These are phyloP conservation scores for Drosophila algonquin DNA, from an alignment of 2,888 invertebrate genomes.

Conservation along the genomic window DNA sequence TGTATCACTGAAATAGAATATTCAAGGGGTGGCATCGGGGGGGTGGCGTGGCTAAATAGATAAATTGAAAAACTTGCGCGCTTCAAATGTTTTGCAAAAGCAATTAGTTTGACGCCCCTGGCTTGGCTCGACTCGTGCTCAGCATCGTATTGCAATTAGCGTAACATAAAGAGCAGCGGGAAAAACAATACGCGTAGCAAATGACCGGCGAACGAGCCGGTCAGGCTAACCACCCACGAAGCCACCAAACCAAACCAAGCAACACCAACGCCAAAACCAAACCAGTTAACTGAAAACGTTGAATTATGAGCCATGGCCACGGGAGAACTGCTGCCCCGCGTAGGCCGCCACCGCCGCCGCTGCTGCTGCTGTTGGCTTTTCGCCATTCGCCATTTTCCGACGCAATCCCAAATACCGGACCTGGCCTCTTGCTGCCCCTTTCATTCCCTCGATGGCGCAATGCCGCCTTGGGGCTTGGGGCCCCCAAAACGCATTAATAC, in stretches of 20 bases:
- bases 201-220: constrained; percentile 38
- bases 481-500: constrained; percentile 48
- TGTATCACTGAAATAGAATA: constrained; percentile 33
- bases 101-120: constrained; percentile 71
- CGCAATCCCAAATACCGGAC: constrained; percentile 8
- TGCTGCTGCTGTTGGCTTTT: constrained; percentile 8
- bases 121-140: constrained; percentile 41
- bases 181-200: constrained; percentile 64
- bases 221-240: not conserved
- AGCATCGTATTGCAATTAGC: constrained; percentile 77
- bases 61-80: constrained; percentile 66
- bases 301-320: constrained; percentile 61
- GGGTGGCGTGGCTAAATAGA: constrained; percentile 50
- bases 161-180: constrained; percentile 56
- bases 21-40: constrained; percentile 1
- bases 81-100: constrained; percentile 65
- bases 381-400: constrained; percentile 18
- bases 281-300: constrained; percentile 61
- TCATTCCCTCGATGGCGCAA: constrained; percentile 6
- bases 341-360: not conserved
- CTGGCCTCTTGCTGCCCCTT: not conserved
- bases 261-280: constrained; percentile 7
- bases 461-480: constrained; percentile 20
- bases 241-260: constrained; percentile 2
- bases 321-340: constrained; percentile 19